phyloP scores from a whole-genome alignment of 2,888 invertebrate species.

The Sphaerophoria taeniata region DNA sequence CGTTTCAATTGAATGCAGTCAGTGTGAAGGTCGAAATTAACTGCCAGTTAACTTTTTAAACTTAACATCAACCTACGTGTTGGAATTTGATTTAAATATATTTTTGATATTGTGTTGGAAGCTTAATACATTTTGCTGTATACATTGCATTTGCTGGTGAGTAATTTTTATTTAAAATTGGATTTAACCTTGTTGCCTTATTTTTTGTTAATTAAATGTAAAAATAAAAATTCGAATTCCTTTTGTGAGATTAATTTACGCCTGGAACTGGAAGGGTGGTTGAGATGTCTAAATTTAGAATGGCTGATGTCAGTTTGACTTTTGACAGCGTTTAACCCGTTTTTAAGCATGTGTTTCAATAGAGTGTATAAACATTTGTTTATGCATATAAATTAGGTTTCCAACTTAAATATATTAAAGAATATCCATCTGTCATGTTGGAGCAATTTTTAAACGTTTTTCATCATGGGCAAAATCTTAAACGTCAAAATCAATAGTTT shows the following conservation, averaged over 20 bases:
- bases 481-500: no score
- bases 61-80: conserved; percentile 13
- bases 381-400: no score
- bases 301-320: conserved; percentile 19
- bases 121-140: neutral
- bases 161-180: conserved; percentile 17
- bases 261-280: neutral
- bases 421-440: no score
- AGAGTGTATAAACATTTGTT: no score
- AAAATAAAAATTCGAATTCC: neutral
- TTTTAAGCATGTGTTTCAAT: no score
- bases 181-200: conserved; percentile 19
- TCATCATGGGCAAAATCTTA: no score
- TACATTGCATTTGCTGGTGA: conserved; percentile 24
- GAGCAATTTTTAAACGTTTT: no score
- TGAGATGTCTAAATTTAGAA: conserved; percentile 21
- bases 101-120: neutral
- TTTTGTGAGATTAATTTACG: neutral
- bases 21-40: conserved; percentile 20
- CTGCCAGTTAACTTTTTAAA: neutral
- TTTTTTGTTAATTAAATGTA: neutral
- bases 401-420: no score
- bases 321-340: neutral
- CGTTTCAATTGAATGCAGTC: conserved; percentile 1
- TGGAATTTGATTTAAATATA: conserved; percentile 6